These are phyloP conservation scores for Selene dorsalis DNA, from an alignment of 2,797 vertebrate species.

Conservation along the genomic window DNA sequence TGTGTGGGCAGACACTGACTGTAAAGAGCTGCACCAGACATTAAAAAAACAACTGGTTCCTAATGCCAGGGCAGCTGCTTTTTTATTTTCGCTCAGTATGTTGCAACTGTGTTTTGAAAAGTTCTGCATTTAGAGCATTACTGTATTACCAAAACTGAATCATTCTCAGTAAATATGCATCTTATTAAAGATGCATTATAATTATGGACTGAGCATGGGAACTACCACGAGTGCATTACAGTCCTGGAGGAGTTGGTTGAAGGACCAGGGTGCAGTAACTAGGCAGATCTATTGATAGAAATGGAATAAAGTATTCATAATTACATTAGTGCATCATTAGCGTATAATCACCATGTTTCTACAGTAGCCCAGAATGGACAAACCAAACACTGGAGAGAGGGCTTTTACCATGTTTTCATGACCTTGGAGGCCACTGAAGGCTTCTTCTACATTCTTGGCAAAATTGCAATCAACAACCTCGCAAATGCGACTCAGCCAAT, in stretches of 20 bases:
- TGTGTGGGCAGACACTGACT: conserved; percentile 51
- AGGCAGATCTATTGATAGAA: not conserved
- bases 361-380: not conserved
- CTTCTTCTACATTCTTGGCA: too few species aligned
- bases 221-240: not conserved
- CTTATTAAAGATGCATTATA: not conserved
- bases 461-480: too few species aligned
- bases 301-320: not conserved
- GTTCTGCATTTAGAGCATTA: not conserved
- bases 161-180: not conserved
- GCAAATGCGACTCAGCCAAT: not conserved
- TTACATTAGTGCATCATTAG: not conserved
- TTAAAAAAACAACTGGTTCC: conserved; percentile 50
- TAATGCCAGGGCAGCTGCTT: conserved; percentile 22
- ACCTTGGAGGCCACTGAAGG: too few species aligned
- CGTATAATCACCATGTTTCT: not conserved
- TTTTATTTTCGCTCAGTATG: conserved; percentile 27
- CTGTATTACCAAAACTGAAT: not conserved
- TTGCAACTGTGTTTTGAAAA: conserved; percentile 3
- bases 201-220: not conserved
- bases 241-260: not conserved
- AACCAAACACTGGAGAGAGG: not conserved
- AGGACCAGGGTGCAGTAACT: not conserved
- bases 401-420: not conserved
- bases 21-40: conserved; percentile 43